Conservation (phyloP, 2,113 vertebrate genomes). For the Toxostoma redivivum region DNA sequence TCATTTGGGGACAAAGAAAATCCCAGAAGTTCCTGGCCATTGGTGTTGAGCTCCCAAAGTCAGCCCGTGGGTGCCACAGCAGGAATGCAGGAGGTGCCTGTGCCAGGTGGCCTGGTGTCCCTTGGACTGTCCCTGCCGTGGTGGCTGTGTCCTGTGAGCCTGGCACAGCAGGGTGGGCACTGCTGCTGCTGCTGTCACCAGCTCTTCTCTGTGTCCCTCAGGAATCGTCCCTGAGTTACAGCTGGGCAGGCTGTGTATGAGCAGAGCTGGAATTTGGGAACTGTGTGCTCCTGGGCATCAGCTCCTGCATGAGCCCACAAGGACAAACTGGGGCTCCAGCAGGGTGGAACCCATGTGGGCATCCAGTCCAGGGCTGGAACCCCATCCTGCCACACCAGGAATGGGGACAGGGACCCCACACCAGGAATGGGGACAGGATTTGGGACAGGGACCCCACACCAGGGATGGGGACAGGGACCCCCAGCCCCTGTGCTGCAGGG, state of each 20-base stretch:
- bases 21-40: neutral
- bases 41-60: neutral
- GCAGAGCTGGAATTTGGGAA: no score
- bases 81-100: neutral
- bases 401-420: neutral
- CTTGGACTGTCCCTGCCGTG: neutral
- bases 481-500: neutral
- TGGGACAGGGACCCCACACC: no score
- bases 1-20: neutral
- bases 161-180: neutral
- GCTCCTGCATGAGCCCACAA: fast-evolving
- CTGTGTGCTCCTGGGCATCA: neutral
- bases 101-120: neutral
- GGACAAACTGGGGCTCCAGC: fast-evolving
- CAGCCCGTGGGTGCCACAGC: fast-evolving
- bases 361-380: fast-evolving
- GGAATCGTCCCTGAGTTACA: neutral
- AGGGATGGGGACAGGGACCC: neutral
- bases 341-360: fast-evolving
- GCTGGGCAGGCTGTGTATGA: fast-evolving
- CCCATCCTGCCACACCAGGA: neutral
- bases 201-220: neutral
- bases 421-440: no score
- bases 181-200: neutral
- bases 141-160: neutral